Percentiles rank a stretch among this genome's conserved stretches.
Conservation (phyloP, 2,113 vertebrate genomes). For the Scopus umbretta region DNA sequence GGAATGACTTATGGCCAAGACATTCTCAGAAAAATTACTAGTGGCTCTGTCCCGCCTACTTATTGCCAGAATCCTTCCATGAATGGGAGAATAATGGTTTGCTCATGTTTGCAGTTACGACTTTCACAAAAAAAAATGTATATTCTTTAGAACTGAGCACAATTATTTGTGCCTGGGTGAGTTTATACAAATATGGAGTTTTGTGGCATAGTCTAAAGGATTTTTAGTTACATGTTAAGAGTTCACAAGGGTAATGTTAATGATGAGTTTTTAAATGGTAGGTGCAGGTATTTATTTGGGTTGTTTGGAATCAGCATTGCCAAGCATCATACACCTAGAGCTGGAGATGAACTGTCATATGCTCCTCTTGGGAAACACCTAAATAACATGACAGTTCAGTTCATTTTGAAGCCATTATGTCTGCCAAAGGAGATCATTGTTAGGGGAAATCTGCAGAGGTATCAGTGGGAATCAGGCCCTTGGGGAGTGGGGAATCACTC, state of each 20-base stretch:
- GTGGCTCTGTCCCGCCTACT: neutral
- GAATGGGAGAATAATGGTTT: neutral
- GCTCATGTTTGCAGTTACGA: neutral
- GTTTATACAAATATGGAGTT: neutral
- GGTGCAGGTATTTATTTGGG: neutral
- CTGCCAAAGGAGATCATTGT: neutral
- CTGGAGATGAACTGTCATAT: neutral
- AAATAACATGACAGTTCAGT: neutral
- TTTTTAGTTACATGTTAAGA: neutral
- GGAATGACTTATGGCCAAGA: neutral
- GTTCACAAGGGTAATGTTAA: neutral
- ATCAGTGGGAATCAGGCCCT: neutral
- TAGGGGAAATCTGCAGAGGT: neutral
- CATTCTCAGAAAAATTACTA: neutral
- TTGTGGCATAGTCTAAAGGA: neutral
- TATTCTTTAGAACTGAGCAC: neutral
- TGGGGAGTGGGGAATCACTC: neutral
- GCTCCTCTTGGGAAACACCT: neutral
- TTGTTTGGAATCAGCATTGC: neutral
- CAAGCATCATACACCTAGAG: neutral
- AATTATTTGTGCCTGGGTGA: neutral
- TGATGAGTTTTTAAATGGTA: neutral
- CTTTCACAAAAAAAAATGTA: neutral
- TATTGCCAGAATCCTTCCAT: neutral
- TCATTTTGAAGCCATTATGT: neutral